A percentile compares a stretch with the other conserved stretches of the same genome.
These are phyloP conservation scores for Napeogenes sylphis DNA, from an alignment of 2,888 invertebrate genomes.

Conservation along the genomic window DNA sequence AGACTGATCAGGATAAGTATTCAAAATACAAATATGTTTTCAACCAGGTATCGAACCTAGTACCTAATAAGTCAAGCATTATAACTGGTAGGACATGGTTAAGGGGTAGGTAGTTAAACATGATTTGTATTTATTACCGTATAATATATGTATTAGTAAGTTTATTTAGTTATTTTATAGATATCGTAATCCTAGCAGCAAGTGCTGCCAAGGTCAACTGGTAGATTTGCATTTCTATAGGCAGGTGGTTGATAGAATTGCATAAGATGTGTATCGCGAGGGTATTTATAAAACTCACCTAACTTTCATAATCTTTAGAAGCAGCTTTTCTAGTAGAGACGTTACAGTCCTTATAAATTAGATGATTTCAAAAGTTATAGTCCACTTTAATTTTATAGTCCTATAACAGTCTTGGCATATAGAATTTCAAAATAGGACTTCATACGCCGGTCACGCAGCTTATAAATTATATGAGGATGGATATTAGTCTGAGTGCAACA, in stretches of 20 bases:
- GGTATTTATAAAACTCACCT: conserved; percentile 10
- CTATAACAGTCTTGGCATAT: neutral
- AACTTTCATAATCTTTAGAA: conserved; percentile 26
- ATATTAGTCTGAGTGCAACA: too few relatives aligned
- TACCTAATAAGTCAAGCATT: too few relatives aligned
- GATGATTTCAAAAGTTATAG: conserved; percentile 1
- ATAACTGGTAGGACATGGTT: too few relatives aligned
- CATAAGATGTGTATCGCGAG: conserved; percentile 16
- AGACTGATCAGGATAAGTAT: too few relatives aligned
- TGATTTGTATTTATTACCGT: too few relatives aligned
- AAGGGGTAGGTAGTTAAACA: too few relatives aligned
- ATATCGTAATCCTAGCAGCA: neutral
- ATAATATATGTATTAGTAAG: neutral
- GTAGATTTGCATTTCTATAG: conserved; percentile 19
- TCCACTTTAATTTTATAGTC: neutral
- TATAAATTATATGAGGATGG: too few relatives aligned
- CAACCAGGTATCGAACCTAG: too few relatives aligned
- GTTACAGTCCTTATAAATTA: neutral
- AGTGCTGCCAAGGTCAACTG: conserved; percentile 14
- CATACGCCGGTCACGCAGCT: neutral
- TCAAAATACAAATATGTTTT: too few relatives aligned
- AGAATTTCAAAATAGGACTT: neutral
- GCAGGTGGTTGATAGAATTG: conserved; percentile 20
- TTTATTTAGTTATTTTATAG: neutral
- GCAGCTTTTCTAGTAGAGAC: conserved; percentile 9